Conservation (phyloP, 2,797 vertebrate species). For the Schizopygopsis malacanthus region DNA sequence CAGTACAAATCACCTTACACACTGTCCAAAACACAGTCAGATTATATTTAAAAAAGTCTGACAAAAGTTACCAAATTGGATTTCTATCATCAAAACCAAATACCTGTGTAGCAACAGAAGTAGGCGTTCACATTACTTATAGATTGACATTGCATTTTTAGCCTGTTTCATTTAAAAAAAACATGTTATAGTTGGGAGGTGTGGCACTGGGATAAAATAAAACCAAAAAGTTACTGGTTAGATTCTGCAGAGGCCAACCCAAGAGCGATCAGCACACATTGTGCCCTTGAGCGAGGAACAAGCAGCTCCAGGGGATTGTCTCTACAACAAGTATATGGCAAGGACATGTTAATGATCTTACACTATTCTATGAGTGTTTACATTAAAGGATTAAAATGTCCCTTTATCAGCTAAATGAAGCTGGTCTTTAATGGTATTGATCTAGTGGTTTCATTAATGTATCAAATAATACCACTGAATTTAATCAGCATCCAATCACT, state of each 20-base stretch:
- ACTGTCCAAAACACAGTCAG: neutral
- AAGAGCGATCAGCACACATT: neutral
- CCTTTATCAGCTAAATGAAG: neutral
- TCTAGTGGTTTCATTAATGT: neutral
- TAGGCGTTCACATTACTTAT: neutral
- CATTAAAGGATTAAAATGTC: neutral
- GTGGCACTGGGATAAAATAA: neutral
- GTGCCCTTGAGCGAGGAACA: neutral
- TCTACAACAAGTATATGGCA: neutral
- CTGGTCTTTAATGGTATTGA: neutral
- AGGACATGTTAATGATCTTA: neutral
- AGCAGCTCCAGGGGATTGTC: neutral
- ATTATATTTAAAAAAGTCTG: neutral
- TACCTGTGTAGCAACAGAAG: neutral
- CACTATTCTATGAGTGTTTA: neutral
- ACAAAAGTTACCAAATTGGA: neutral
- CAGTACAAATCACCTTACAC: neutral
- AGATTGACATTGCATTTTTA: neutral
- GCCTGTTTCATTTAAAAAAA: neutral
- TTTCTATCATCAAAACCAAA: neutral
- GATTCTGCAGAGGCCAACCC: neutral
- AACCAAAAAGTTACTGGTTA: neutral
- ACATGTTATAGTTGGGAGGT: neutral
- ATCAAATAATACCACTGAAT: neutral
- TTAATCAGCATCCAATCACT: neutral